These are phyloP conservation scores for Drosophila nr. perissopoda DNA, from an alignment of 2,888 invertebrate genomes.

Conservation along the genomic window DNA sequence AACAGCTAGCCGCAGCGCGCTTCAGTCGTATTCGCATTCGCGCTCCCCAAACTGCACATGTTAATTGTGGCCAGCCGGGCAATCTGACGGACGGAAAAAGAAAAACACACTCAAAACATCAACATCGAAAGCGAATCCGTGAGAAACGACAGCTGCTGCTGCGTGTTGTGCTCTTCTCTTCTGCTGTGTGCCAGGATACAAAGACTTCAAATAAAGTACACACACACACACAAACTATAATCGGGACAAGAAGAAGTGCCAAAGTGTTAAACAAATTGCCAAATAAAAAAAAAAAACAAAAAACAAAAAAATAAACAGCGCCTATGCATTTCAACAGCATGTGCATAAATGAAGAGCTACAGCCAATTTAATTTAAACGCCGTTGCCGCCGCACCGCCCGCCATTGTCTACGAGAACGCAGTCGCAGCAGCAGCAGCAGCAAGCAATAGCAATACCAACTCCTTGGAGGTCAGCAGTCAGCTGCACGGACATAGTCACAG, in stretches of 20 bases:
- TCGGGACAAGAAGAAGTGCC: slow-evolving; percentile 57
- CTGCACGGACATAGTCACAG: slow-evolving; percentile 59
- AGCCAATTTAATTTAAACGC: slow-evolving; percentile 78
- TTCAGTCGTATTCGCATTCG: slow-evolving; percentile 56
- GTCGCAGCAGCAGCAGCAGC: slow-evolving; percentile 58
- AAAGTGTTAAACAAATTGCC: slow-evolving; percentile 75
- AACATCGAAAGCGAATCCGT: slow-evolving; percentile 73
- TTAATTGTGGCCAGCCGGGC: slow-evolving; percentile 38
- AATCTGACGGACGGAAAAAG: slow-evolving; percentile 31
- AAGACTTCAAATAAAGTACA: slow-evolving; percentile 41
- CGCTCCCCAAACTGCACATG: slow-evolving; percentile 29
- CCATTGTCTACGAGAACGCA: slow-evolving; percentile 74
- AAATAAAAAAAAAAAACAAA: slow-evolving; percentile 33
- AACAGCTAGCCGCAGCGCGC: slow-evolving; percentile 65
- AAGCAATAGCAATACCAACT: slow-evolving; percentile 48
- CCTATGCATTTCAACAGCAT: slow-evolving; percentile 55
- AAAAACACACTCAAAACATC: slow-evolving; percentile 51
- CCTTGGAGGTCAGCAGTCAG: slow-evolving; percentile 63
- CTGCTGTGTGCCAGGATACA: slow-evolving; percentile 45
- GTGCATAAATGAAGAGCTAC: slow-evolving; percentile 82
- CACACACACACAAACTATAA: slow-evolving; percentile 44
- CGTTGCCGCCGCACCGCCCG: slow-evolving; percentile 65
- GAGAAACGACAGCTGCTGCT: slow-evolving; percentile 80
- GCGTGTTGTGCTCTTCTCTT: slow-evolving; percentile 38
- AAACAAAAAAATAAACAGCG: slow-evolving; percentile 9